These are phyloP conservation scores for Tympanuchus pallidicinctus DNA, from an alignment of 2,113 vertebrate species.

Conservation along the genomic window DNA sequence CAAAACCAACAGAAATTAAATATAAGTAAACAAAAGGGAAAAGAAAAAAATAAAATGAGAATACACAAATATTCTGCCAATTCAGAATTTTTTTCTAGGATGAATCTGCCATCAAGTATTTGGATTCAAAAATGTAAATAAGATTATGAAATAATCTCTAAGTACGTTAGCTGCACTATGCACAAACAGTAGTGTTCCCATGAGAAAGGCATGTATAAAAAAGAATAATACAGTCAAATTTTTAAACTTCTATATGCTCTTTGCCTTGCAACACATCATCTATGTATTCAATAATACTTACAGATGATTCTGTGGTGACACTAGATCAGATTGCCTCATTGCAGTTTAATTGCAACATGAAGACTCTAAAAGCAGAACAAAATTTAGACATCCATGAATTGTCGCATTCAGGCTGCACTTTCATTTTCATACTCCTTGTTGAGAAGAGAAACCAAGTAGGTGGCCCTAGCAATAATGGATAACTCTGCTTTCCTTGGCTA, in stretches of 20 bases:
- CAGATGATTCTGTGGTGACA: not conserved
- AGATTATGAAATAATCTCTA: not conserved
- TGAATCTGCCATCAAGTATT: not conserved
- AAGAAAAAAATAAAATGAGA: not conserved
- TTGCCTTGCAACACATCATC: not conserved
- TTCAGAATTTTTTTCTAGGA: not conserved
- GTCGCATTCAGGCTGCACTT: not conserved
- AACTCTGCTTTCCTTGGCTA: slow-evolving; percentile 50
- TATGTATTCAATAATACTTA: not conserved
- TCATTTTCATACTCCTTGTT: not conserved
- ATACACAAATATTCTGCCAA: not conserved
- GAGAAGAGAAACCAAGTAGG: slow-evolving; percentile 11
- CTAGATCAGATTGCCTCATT: not conserved
- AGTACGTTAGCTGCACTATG: not conserved
- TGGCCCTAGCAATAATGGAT: not conserved
- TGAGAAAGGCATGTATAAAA: not conserved
- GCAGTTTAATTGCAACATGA: not conserved
- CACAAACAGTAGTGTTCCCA: not conserved
- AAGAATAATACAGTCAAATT: not conserved
- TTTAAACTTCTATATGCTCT: not conserved
- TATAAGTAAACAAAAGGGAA: not conserved
- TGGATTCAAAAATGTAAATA: not conserved
- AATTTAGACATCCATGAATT: not conserved
- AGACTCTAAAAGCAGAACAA: not conserved
- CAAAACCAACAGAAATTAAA: not conserved